phyloP scores from a whole-genome alignment of 2,888 invertebrate genomes.

The Parascotia fuliginaria region DNA sequence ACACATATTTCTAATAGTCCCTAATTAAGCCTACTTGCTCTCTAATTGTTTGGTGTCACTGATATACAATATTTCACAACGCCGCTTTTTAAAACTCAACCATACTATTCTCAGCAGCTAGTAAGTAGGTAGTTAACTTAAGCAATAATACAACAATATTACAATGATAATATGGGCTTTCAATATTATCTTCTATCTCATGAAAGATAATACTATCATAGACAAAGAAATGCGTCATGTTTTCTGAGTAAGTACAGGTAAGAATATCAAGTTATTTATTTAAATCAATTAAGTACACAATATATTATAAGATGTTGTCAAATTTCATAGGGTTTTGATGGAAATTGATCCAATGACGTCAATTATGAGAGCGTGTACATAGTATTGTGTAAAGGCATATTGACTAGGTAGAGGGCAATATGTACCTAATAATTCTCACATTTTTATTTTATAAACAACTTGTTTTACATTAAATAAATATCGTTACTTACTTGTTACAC shows the following conservation, averaged over 20 bases:
- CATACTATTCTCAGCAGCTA: constrained; percentile 35
- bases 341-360: constrained; percentile 79
- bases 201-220: background rate
- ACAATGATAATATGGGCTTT: constrained; percentile 42
- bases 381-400: constrained; percentile 23
- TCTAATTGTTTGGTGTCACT: constrained; percentile 55
- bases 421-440: constrained; percentile 16
- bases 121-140: constrained; percentile 10
- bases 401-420: constrained; percentile 23
- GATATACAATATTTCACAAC: constrained; percentile 40
- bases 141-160: constrained; percentile 53
- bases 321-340: constrained; percentile 63
- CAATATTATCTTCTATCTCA: constrained; percentile 26
- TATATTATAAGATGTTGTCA: constrained; percentile 16
- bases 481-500: constrained; percentile 68
- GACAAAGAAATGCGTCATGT: background rate
- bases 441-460: constrained; percentile 16
- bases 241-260: no score
- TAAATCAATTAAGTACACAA: background rate
- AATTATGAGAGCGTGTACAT: constrained; percentile 53
- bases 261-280: no score
- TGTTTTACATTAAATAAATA: constrained; percentile 30
- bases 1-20: constrained; percentile 78
- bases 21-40: constrained; percentile 68
- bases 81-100: constrained; percentile 45